phyloP scores from a whole-genome alignment of 2,113 vertebrate genomes.

The Elephantulus edwardii region DNA sequence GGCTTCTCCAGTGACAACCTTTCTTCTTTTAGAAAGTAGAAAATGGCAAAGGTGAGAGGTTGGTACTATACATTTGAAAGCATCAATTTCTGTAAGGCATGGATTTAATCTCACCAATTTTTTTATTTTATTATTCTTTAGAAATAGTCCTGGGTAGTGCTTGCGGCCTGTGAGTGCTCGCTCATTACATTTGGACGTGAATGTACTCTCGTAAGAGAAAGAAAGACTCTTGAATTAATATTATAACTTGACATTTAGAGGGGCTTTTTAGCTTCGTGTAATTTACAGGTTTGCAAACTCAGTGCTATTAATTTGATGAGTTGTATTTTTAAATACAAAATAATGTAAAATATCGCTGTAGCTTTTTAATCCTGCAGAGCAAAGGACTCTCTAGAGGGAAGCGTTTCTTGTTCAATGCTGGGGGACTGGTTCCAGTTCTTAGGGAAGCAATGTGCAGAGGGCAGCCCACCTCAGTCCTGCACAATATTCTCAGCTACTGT shows the following conservation, averaged over 20 bases:
- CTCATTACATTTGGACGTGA: background rate
- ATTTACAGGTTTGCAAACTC: background rate
- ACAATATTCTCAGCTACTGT: no score
- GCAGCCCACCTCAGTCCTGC: no score
- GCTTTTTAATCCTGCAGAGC: background rate
- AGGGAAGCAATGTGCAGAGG: no score
- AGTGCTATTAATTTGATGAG: background rate
- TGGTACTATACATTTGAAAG: constrained; percentile 63
- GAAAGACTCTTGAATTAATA: background rate
- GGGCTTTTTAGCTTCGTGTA: background rate
- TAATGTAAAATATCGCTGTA: background rate
- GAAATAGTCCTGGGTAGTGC: background rate
- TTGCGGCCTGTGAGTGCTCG: background rate
- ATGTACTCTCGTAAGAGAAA: constrained; percentile 4
- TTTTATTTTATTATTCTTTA: background rate
- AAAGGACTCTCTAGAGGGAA: background rate
- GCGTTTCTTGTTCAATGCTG: background rate
- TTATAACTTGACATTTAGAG: background rate
- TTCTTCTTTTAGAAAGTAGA: constrained; percentile 45
- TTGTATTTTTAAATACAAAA: background rate
- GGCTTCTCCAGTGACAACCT: constrained; percentile 44
- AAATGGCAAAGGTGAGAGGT: constrained; percentile 74
- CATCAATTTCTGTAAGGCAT: background rate
- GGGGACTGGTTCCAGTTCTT: no score
- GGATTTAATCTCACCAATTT: background rate